These are phyloP conservation scores for Morpho deidamia DNA, from an alignment of 2,888 invertebrate species.

Conservation along the genomic window DNA sequence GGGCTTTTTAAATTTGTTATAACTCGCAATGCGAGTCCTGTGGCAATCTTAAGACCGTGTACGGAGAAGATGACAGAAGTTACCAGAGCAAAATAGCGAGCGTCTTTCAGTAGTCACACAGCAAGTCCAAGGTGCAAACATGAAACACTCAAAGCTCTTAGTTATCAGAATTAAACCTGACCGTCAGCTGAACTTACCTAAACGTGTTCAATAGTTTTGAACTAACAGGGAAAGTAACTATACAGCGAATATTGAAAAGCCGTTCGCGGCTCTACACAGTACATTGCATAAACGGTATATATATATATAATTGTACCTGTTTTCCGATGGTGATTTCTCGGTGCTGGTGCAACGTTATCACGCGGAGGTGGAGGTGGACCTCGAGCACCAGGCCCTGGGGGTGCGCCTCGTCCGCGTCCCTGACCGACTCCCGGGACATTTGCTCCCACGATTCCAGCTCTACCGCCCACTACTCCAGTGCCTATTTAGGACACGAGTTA, in stretches of 20 bases:
- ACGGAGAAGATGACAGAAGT: slow-evolving; percentile 76
- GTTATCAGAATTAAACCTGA: slow-evolving; percentile 59
- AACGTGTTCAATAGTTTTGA: slow-evolving; percentile 36
- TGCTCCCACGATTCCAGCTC: slow-evolving; percentile 34
- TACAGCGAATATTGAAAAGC: slow-evolving; percentile 51
- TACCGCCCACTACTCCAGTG: slow-evolving; percentile 32
- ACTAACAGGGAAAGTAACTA: slow-evolving; percentile 55
- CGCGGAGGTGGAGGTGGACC: slow-evolving; percentile 93
- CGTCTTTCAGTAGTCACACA: slow-evolving; percentile 75
- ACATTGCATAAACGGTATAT: slow-evolving; percentile 21
- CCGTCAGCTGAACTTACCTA: slow-evolving; percentile 69
- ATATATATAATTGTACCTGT: slow-evolving; percentile 51
- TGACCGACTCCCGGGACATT: slow-evolving; percentile 30
- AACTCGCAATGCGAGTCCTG: slow-evolving; percentile 59
- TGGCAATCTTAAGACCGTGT: slow-evolving; percentile 72
- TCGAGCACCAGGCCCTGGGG: slow-evolving; percentile 85
- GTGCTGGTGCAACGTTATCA: slow-evolving; percentile 78
- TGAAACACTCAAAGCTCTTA: slow-evolving; percentile 80
- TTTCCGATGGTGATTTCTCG: slow-evolving; percentile 66
- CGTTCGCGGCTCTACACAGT: slow-evolving; percentile 42
- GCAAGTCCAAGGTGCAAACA: slow-evolving; percentile 80
- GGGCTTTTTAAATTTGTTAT: slow-evolving; percentile 17
- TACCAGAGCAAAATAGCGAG: slow-evolving; percentile 77
- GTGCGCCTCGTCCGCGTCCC: slow-evolving; percentile 39
- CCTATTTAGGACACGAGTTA: slow-evolving; percentile 14